phyloP scores from a whole-genome alignment of 2,888 invertebrate genomes.

The Physocephala rufipes region DNA sequence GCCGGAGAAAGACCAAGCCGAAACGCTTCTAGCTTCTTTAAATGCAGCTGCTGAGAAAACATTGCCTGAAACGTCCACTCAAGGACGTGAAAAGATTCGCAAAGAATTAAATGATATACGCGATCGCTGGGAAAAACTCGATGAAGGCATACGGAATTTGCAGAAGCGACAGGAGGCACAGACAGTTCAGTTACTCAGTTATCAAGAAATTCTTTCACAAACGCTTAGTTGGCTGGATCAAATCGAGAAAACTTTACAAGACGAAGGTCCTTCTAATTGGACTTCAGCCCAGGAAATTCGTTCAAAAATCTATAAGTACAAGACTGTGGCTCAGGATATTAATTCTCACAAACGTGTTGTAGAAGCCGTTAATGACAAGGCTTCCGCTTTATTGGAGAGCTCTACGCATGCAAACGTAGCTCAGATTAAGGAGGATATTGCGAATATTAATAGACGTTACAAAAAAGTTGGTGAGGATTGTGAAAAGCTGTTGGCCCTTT shows the following conservation, averaged over 20 bases:
- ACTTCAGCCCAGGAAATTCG: slow-evolving; percentile 85
- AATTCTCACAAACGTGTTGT: slow-evolving; percentile 88
- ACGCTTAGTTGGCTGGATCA: slow-evolving; percentile 86
- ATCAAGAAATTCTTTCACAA: slow-evolving; percentile 86
- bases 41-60: slow-evolving; percentile 86
- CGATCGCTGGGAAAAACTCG: slow-evolving; percentile 88
- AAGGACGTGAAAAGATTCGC: slow-evolving; percentile 89
- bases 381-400: slow-evolving; percentile 74
- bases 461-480: slow-evolving; percentile 75
- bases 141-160: slow-evolving; percentile 82
- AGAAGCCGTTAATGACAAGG: slow-evolving; percentile 90
- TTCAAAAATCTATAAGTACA: slow-evolving; percentile 84
- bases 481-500: slow-evolving; percentile 74
- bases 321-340: slow-evolving; percentile 88
- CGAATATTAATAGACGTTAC: slow-evolving; percentile 80
- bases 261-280: slow-evolving; percentile 76
- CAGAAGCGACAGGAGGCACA: slow-evolving; percentile 88
- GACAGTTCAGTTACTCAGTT: slow-evolving; percentile 83
- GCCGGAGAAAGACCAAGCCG: slow-evolving; percentile 85
- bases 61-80: slow-evolving; percentile 91
- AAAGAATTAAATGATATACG: slow-evolving; percentile 82
- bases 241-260: slow-evolving; percentile 80
- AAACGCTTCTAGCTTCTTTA: slow-evolving; percentile 78
- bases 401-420: slow-evolving; percentile 60
- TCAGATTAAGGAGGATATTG: slow-evolving; percentile 76